Percentiles rank a stretch among this genome's conserved stretches.
Evolutionary conservation across 2,888 invertebrate genomes (phyloP).

Genomic region (Chydorus sphaericus): DNA sequence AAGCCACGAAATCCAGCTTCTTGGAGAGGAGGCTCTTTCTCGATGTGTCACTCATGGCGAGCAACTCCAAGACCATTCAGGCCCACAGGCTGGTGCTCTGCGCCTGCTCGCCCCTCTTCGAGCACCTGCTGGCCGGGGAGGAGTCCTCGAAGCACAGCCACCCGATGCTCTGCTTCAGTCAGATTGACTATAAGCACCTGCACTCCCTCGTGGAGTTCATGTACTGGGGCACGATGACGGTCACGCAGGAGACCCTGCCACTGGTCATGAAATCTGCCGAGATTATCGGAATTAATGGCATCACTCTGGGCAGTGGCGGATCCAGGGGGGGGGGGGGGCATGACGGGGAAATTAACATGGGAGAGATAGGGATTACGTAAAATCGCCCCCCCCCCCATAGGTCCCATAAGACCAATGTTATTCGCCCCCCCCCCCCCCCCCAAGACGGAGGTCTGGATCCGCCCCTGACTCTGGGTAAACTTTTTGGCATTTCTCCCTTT

Average conservation of each 20-base stretch:
- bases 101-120: not conserved
- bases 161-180: not conserved
- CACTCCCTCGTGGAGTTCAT: not conserved
- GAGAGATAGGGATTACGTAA: too few relatives aligned
- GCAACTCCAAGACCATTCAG: not conserved
- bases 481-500: not conserved
- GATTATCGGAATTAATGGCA: not conserved
- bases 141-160: not conserved
- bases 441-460: too few relatives aligned
- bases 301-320: too few relatives aligned
- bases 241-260: not conserved
- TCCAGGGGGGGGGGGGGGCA: too few relatives aligned
- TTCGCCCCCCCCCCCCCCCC: too few relatives aligned
- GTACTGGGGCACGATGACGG: not conserved
- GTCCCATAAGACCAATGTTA: too few relatives aligned
- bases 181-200: not conserved
- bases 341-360: too few relatives aligned
- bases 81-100: not conserved
- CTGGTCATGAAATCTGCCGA: not conserved
- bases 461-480: too few relatives aligned
- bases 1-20: too few relatives aligned
- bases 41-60: not conserved
- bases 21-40: conserved; percentile 1
- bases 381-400: too few relatives aligned
- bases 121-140: not conserved